Conservation (phyloP, 1,140 invertebrate species). For the Nasonia giraulti region DNA sequence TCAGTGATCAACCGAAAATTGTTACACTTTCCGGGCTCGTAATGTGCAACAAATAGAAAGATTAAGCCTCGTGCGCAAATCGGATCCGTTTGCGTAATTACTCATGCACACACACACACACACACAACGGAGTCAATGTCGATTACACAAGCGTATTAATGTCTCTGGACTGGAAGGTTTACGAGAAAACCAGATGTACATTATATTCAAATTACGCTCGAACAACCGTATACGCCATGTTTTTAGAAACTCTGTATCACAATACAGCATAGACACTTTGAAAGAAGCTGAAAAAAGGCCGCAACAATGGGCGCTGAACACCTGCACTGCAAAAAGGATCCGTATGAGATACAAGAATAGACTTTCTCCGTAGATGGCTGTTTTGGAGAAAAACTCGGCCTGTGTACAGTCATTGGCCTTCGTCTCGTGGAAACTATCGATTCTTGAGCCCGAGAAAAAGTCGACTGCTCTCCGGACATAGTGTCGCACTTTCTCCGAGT, state of each 20-base stretch:
- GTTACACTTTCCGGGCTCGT: too few species aligned
- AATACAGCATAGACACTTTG: neutral
- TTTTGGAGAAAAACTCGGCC: neutral
- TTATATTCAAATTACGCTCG: too few species aligned
- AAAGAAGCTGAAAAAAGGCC: neutral
- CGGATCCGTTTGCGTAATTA: neutral
- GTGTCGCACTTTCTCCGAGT: neutral
- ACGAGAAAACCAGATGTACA: neutral
- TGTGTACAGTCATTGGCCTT: conserved; percentile 16
- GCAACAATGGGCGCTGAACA: neutral
- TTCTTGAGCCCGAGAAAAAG: neutral
- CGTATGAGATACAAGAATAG: too few species aligned
- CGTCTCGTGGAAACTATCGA: conserved; percentile 1
- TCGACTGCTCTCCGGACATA: neutral
- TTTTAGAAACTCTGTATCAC: neutral
- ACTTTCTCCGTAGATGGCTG: neutral
- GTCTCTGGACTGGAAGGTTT: neutral
- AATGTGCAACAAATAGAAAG: neutral
- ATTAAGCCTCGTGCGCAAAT: neutral
- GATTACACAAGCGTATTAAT: neutral
- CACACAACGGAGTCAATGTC: neutral
- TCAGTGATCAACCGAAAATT: too few species aligned
- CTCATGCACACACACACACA: neutral
- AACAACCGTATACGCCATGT: too few species aligned
- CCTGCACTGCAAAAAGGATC: neutral